A percentile compares a stretch with the other conserved stretches of the same genome.
Evolutionary conservation across 2,888 invertebrate species (phyloP).

Genomic region (Coelinius sp.): DNA sequence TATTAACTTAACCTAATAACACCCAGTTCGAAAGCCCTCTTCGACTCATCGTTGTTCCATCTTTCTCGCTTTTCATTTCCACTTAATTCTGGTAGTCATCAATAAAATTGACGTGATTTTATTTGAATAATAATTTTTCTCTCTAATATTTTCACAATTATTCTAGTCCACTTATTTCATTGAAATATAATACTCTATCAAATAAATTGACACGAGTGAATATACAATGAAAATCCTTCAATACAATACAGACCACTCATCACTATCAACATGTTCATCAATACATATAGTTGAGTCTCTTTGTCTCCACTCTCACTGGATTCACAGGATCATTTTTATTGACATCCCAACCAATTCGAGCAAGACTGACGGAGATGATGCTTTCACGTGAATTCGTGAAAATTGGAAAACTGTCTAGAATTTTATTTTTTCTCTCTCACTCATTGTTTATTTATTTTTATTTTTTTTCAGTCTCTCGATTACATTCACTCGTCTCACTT

Average conservation of each 20-base stretch:
- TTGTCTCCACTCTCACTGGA: conserved; percentile 13
- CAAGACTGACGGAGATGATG: conserved; percentile 19
- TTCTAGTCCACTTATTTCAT: background rate
- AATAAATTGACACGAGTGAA: background rate
- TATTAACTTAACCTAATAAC: conserved; percentile 28
- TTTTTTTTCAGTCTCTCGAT: background rate
- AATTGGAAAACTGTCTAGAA: conserved; percentile 24
- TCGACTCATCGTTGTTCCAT: background rate
- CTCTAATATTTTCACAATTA: background rate
- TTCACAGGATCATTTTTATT: conserved; percentile 25
- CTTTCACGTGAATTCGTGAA: background rate
- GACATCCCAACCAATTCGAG: conserved; percentile 21
- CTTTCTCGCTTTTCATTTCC: background rate
- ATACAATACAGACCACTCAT: background rate
- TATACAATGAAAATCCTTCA: background rate
- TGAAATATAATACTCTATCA: background rate
- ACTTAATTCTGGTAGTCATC: background rate
- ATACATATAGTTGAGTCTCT: background rate
- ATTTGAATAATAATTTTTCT: background rate
- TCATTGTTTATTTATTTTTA: background rate
- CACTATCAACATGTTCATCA: background rate
- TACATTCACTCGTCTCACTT: background rate
- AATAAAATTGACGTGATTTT: background rate
- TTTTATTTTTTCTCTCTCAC: conserved; percentile 8
- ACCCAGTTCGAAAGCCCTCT: conserved; percentile 2